Evolutionary conservation across 2,888 invertebrate genomes (phyloP).

Genomic region (Eupithecia subfuscata): DNA sequence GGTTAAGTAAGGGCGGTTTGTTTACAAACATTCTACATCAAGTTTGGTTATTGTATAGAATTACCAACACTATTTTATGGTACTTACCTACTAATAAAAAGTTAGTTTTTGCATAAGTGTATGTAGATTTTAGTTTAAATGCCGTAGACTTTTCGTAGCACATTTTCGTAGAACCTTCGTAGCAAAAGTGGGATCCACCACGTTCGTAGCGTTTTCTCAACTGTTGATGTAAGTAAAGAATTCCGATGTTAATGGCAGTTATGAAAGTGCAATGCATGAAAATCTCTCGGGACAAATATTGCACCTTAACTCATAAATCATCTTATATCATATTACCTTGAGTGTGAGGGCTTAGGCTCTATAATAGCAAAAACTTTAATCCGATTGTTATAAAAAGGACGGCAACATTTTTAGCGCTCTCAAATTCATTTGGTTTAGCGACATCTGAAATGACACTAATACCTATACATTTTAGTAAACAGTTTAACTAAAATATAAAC

Average conservation of each 20-base stretch:
- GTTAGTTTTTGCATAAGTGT: background rate
- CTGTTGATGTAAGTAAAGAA: background rate
- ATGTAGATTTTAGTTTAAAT: background rate
- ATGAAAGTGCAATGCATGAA: background rate
- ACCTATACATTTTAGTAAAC: too few species aligned
- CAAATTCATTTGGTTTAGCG: too few species aligned
- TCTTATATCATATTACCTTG: background rate
- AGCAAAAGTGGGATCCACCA: too few species aligned
- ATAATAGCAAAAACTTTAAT: too few species aligned
- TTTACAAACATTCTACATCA: too few species aligned
- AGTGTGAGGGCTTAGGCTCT: background rate
- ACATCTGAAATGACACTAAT: too few species aligned
- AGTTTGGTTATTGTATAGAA: background rate
- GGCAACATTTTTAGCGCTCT: too few species aligned
- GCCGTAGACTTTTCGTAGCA: conserved; percentile 8
- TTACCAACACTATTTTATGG: background rate
- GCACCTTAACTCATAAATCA: background rate
- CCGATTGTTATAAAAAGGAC: too few species aligned
- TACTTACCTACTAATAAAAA: background rate
- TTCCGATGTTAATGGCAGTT: background rate
- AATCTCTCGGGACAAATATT: background rate
- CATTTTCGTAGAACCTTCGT: conserved; percentile 9
- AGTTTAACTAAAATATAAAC: too few species aligned
- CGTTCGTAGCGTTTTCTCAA: background rate
- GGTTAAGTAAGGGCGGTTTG: too few species aligned